Evolutionary conservation across 2,888 invertebrate genomes (phyloP), one percentile per base, ranked within the genome.

Genomic region (Tupiocoris notatus): DNA sequence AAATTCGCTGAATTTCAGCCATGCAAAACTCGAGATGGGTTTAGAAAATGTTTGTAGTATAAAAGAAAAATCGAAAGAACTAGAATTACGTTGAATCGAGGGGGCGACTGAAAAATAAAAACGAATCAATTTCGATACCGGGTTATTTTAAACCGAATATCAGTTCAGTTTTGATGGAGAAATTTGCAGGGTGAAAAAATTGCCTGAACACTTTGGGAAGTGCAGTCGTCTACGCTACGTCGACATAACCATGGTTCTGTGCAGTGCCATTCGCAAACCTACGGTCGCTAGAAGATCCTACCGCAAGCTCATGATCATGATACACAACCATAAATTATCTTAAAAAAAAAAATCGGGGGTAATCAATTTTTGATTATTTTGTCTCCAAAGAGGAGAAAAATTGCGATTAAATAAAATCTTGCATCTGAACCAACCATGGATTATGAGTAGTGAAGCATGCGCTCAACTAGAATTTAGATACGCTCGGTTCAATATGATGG

Each of bases 191-290:
- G n/a, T n/a, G n/a, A n/a, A n/a, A n/a, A n/a, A n/a, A n/a, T 39
- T 12, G 39, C 39, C 59, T 70, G 70, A 70, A 70, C 70, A 70
- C 58, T 70, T 59, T 70, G 70, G 70, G 70, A 70, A 70, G 70
- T 70, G 70, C 59, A 24, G 23, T 57, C 25, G 12, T 9, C 24
- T 1, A 59, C 17, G 23, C 59, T 59, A 59, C 70, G 23, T 59
- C 70, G 59, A 59, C 70, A 59, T 70, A 67, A 67, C 67, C 67
- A 67, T 67, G 67, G 67, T 67, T 67, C 20, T 56, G 67, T 54
- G 54, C n/a, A 57, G 20, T 1, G n/a, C 17, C n/a, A 56, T 56
- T 65, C 54, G 24, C 16, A 22, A 22, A 63, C 21, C 63, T 63
- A 22, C 63, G 39, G 3, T 39, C 39, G 23, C 23, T 16, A 63